Percentiles rank a stretch among this genome's conserved stretches.
Evolutionary conservation across 2,888 invertebrate species (phyloP).

Genomic region (Diploptera punctata): DNA sequence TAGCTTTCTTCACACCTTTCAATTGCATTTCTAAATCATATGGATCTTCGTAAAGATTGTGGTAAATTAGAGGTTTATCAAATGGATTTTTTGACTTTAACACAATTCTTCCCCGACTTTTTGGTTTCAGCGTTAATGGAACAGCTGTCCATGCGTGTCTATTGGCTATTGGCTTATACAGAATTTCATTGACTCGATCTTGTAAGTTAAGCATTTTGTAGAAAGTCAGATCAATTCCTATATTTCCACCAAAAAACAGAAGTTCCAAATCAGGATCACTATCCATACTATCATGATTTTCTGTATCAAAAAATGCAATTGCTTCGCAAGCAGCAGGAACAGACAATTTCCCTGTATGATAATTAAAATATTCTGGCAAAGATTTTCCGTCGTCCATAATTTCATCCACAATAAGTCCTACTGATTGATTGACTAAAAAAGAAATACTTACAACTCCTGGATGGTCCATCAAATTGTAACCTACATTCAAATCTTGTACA

Average conservation of each 20-base stretch:
- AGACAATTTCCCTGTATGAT: slow-evolving; percentile 14
- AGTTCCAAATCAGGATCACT: slow-evolving; percentile 60
- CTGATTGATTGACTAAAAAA: background rate
- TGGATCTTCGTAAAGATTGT: slow-evolving; percentile 57
- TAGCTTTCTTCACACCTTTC: slow-evolving; percentile 48
- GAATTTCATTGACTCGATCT: slow-evolving; percentile 42
- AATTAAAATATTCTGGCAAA: slow-evolving; percentile 17
- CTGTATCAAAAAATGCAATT: background rate
- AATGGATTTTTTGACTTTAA: slow-evolving; percentile 56
- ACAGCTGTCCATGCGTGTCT: slow-evolving; percentile 43
- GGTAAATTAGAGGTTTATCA: slow-evolving; percentile 57
- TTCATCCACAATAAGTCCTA: background rate
- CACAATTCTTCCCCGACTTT: slow-evolving; percentile 55
- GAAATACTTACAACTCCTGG: background rate
- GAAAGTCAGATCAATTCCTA: background rate
- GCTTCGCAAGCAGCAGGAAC: background rate
- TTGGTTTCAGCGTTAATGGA: slow-evolving; percentile 53
- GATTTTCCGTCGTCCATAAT: background rate
- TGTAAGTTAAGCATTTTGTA: slow-evolving; percentile 48
- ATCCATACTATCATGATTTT: background rate
- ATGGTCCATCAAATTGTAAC: slow-evolving; percentile 26
- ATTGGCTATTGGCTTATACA: background rate
- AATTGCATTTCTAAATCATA: slow-evolving; percentile 50
- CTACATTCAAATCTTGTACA: slow-evolving; percentile 26
- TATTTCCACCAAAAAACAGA: slow-evolving; percentile 45